Conservation (phyloP, 2,888 invertebrate species). For the Diaprepes abbreviatus region DNA sequence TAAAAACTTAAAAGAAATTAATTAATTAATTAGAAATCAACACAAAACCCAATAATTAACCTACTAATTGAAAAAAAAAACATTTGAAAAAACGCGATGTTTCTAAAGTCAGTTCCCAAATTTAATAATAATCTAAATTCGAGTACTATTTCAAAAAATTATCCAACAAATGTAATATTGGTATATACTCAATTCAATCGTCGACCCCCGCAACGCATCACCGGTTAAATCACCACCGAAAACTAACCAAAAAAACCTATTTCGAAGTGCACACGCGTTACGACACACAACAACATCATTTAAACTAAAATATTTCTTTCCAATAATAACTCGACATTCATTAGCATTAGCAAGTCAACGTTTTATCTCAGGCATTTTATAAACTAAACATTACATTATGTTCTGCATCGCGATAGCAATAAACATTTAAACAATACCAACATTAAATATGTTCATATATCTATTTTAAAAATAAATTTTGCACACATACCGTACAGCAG, state of each 20-base stretch:
- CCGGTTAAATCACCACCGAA: conserved; percentile 13
- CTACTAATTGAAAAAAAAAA: no score
- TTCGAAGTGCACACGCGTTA: conserved; percentile 9
- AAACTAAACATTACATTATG: conserved; percentile 24
- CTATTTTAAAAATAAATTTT: conserved; percentile 8
- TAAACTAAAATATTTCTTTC: conserved; percentile 37
- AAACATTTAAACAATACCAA: conserved; percentile 21
- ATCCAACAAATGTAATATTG: neutral
- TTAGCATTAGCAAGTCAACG: conserved; percentile 30
- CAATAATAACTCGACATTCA: conserved; percentile 28
- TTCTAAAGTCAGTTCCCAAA: no score
- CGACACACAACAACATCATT: conserved; percentile 16
- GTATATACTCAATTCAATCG: neutral
- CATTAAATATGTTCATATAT: conserved; percentile 8
- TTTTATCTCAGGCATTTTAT: conserved; percentile 34
- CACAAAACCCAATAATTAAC: neutral
- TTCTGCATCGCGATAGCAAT: conserved; percentile 28
- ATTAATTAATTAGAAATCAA: neutral
- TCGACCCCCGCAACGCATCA: conserved; percentile 17
- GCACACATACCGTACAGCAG: conserved; percentile 16
- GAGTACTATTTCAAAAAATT: no score
- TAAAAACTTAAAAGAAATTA: neutral
- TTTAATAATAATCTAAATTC: no score
- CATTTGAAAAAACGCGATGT: neutral
- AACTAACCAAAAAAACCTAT: conserved; percentile 22